Percentiles rank a stretch among this genome's conserved stretches.
Evolutionary conservation across 2,797 vertebrate species (phyloP).

Genomic region (Cyclopterus lumpus): DNA sequence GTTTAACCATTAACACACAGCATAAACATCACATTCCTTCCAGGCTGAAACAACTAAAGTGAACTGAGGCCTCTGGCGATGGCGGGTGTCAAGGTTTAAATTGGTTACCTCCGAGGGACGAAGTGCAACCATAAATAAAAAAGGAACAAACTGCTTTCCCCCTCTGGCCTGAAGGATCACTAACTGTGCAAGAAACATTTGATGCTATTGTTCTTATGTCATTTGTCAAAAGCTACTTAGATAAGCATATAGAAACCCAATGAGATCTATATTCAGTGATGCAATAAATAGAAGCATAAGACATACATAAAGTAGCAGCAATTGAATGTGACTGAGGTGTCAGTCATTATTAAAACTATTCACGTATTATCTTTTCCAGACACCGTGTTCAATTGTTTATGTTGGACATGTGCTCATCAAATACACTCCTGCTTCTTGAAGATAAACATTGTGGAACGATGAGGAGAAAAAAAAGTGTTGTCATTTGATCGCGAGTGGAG

Average conservation of each 20-base stretch:
- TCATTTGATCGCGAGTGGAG: not conserved
- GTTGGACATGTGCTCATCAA: not conserved
- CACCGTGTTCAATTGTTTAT: not conserved
- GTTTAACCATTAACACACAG: slow-evolving; percentile 4
- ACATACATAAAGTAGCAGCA: not conserved
- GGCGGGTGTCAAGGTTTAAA: not conserved
- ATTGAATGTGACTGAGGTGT: not conserved
- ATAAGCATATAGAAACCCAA: not conserved
- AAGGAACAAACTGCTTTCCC: not conserved
- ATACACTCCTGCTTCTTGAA: not conserved
- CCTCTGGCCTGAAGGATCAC: not conserved
- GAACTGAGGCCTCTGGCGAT: not conserved
- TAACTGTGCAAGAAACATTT: not conserved
- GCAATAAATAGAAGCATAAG: too few relatives aligned
- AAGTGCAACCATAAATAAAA: not conserved
- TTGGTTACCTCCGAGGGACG: not conserved
- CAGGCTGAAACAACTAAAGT: not conserved
- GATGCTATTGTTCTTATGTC: not conserved
- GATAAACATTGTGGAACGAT: not conserved
- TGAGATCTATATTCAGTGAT: too few relatives aligned
- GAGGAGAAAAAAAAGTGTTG: not conserved
- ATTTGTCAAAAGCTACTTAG: not conserved
- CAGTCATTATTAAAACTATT: not conserved
- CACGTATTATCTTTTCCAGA: too few relatives aligned
- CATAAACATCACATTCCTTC: not conserved